Percentiles rank a stretch among this genome's conserved stretches.
phyloP scores from a whole-genome alignment of 2,888 invertebrate genomes.

The Mythimna pallens region DNA sequence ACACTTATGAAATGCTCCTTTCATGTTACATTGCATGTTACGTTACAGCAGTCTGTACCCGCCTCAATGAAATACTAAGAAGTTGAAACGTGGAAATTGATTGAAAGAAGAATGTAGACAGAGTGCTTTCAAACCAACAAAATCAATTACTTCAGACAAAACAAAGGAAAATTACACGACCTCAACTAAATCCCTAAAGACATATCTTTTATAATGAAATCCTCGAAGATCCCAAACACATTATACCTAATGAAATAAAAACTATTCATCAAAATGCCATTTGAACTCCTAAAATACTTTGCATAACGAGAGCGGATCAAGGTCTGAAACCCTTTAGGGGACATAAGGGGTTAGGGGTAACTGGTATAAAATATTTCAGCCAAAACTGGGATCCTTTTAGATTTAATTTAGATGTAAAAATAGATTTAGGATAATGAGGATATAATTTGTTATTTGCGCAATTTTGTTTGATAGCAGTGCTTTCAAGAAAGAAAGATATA shows the following conservation, averaged over 20 bases:
- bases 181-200: neutral
- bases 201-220: neutral
- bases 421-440: conserved; percentile 6
- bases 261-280: conserved; percentile 64
- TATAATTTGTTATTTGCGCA: neutral
- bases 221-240: conserved; percentile 20
- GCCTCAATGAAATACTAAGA: too few relatives aligned
- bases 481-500: neutral
- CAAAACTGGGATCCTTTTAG: conserved; percentile 47
- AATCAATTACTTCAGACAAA: conserved; percentile 3
- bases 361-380: conserved; percentile 39
- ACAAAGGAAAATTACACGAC: neutral
- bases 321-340: conserved; percentile 38
- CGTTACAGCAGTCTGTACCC: too few relatives aligned
- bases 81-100: neutral
- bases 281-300: conserved; percentile 54
- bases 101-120: neutral
- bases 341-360: conserved; percentile 29
- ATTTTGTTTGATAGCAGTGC: neutral
- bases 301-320: conserved; percentile 48
- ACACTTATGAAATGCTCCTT: too few relatives aligned
- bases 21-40: too few relatives aligned
- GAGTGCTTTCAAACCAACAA: neutral
- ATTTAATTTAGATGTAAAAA: conserved; percentile 45
- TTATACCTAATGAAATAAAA: conserved; percentile 40